Conservation (phyloP, 2,113 vertebrate species). For the Nerophis ophidion region DNA sequence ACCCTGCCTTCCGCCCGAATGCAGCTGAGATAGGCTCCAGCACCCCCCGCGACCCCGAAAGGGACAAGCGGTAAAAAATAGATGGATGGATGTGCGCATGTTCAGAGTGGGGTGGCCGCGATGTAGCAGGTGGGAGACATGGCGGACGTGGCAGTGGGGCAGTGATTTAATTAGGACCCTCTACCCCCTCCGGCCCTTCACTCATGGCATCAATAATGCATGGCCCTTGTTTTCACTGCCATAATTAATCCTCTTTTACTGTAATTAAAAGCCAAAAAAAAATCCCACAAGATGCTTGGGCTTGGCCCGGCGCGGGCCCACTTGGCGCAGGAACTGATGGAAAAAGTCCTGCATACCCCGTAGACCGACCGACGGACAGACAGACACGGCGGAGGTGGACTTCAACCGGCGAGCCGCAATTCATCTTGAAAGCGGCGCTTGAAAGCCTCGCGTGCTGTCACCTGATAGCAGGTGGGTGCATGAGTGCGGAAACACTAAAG, state of each 20-base stretch:
- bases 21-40: too few relatives aligned
- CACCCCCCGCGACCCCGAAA: too few relatives aligned
- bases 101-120: constrained; percentile 24
- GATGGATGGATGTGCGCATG: neutral
- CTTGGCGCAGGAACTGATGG: constrained; percentile 70
- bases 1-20: too few relatives aligned
- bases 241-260: constrained; percentile 79
- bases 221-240: constrained; percentile 72
- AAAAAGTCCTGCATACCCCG: constrained; percentile 35
- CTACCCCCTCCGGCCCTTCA: constrained; percentile 72
- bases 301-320: constrained; percentile 59
- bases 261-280: constrained; percentile 76
- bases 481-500: constrained; percentile 10
- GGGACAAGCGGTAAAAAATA: too few relatives aligned
- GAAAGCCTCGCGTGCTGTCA: neutral
- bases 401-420: neutral
- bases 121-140: constrained; percentile 64
- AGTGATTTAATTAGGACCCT: constrained; percentile 76
- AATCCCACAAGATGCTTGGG: constrained; percentile 73
- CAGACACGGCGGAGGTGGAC: neutral
- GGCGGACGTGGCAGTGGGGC: constrained; percentile 65
- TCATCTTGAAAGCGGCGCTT: neutral
- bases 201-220: constrained; percentile 79
- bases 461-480: constrained; percentile 1
- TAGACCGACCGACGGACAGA: neutral